Percentiles rank a stretch among this genome's conserved stretches.
Conservation (phyloP, 2,797 vertebrate genomes). For the Danio aesculapii region DNA sequence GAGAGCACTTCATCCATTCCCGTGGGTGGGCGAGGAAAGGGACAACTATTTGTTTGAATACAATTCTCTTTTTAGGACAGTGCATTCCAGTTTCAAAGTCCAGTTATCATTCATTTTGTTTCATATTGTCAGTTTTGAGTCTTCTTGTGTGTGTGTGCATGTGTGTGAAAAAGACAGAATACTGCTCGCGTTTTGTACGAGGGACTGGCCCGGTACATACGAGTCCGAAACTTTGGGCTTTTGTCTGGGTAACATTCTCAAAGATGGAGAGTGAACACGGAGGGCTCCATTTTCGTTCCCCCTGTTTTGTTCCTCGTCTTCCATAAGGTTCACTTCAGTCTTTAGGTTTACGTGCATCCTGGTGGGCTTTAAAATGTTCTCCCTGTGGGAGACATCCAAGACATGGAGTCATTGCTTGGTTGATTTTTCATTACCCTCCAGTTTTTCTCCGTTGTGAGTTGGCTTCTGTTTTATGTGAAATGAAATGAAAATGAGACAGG, state of each 20-base stretch:
- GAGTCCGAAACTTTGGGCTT: constrained; percentile 58
- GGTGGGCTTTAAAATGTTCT: constrained; percentile 31
- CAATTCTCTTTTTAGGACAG: constrained; percentile 55
- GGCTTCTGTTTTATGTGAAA: constrained; percentile 28
- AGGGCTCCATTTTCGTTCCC: constrained; percentile 7
- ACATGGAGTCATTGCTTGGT: constrained; percentile 29
- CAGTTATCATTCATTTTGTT: constrained; percentile 55
- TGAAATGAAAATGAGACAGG: constrained; percentile 51
- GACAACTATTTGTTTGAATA: constrained; percentile 45
- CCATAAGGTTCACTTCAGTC: constrained; percentile 43
- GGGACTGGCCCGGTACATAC: constrained; percentile 46
- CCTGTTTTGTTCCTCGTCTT: constrained; percentile 41
- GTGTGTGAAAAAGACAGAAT: constrained; percentile 51
- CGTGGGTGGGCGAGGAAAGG: constrained; percentile 29
- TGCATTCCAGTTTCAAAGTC: constrained; percentile 58
- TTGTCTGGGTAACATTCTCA: constrained; percentile 61
- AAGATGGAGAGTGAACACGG: constrained; percentile 41
- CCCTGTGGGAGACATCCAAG: constrained; percentile 21
- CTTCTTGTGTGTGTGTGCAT: constrained; percentile 40
- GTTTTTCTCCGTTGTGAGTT: constrained; percentile 20
- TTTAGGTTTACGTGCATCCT: constrained; percentile 29
- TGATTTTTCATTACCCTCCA: constrained; percentile 18
- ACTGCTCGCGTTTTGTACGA: constrained; percentile 58
- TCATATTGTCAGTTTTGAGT: constrained; percentile 41
- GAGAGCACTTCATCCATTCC: constrained; percentile 40